Base-by-base conservation (phyloP, 2,888 invertebrate species). In the Diadromus collaris region DNA sequence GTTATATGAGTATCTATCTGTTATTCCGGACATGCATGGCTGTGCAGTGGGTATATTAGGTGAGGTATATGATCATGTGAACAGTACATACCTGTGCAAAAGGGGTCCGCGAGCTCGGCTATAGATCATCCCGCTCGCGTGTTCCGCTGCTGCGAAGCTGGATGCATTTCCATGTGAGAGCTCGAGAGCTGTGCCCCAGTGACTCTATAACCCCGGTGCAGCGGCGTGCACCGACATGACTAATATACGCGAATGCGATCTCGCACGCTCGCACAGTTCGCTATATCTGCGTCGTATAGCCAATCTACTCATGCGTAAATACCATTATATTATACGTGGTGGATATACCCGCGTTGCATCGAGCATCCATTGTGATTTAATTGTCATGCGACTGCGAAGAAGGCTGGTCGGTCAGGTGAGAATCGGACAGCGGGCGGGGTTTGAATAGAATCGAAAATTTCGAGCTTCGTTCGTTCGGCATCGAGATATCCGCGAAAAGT, bases 121-220 rank as follows among this genome's bases (percentile, higher is more conserved):
- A 69, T 80, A 78, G 64, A 80, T 78, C 78, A 80, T 80, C 65
- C 44, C 21, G 61, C 61, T 75, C 65, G 72, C 75, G 71, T 76
- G 67, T 68, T 54, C 48, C 48, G 54, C 29, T 65, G 32, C 24
- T 58, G 65, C 63, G 9, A 76, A 60, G 73, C 74, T 54, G 72
- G 76, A 81, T 78, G 76, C 46, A 79, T 77, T 74, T 69, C 70
- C 71, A 70, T 70, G 79, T 81, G 80, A 75, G 82, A 60, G 79
- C 76, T 79, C 69, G 78, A 78, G 63, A 79, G 76, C 76, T n/a
- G 70, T 86, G 86, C 75, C 84, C 86, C 82, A 86, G 83, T 87
- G 87, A 87, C 86, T 87, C 81, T 84, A 77, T 87, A 85, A 87
- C 86, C 86, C 71, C 78, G 81, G 70, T 67, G 51, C 60, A 65